Evolutionary conservation across 2,888 invertebrate species (phyloP).

Genomic region (Leucophora obtusa): DNA sequence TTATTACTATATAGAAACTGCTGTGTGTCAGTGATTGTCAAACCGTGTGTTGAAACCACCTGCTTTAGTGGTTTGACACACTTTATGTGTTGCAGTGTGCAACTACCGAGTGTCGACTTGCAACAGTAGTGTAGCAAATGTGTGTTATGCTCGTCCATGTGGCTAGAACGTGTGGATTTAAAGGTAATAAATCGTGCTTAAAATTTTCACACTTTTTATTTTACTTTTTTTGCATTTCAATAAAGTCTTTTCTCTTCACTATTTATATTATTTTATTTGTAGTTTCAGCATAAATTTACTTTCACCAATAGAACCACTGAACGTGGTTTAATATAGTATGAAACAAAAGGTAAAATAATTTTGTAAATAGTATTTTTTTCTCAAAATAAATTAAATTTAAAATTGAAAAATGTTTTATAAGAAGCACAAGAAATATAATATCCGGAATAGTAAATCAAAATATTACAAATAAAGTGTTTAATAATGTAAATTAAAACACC

Average conservation of each 20-base stretch:
- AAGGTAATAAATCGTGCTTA: constrained; percentile 5
- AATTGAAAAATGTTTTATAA: neutral
- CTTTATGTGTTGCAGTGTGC: neutral
- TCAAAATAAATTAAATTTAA: neutral
- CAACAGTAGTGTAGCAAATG: neutral
- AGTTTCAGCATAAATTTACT: neutral
- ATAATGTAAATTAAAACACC: too few relatives aligned
- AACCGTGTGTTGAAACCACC: constrained; percentile 1
- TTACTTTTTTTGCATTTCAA: neutral
- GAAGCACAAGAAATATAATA: neutral
- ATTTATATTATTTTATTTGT: neutral
- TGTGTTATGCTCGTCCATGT: neutral
- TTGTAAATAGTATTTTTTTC: neutral
- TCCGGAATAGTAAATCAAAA: neutral
- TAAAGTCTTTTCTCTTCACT: neutral
- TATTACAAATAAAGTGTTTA: too few relatives aligned
- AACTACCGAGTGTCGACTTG: neutral
- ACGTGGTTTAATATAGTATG: neutral
- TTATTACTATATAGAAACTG: too few relatives aligned
- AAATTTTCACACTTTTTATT: constrained; percentile 1
- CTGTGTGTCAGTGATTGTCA: neutral
- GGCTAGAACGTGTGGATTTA: neutral
- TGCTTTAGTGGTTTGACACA: constrained; percentile 1
- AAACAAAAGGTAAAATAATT: neutral
- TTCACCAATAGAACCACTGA: neutral